Conservation (phyloP, 2,113 vertebrate species). For the Lamprologus lemairii region DNA sequence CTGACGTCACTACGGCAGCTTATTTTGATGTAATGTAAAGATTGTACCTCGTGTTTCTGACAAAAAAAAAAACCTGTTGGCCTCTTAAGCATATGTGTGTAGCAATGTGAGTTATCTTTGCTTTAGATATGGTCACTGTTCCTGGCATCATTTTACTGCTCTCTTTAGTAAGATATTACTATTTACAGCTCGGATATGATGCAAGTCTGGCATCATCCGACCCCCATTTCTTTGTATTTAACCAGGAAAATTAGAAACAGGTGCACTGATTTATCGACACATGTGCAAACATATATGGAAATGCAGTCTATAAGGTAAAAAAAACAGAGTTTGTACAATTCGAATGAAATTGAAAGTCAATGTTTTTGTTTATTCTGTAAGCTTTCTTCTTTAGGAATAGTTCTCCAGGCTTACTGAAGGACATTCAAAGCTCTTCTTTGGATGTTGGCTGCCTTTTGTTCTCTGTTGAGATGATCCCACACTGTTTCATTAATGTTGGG, state of each 20-base stretch:
- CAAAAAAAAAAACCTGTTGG: neutral
- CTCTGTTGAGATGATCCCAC: neutral
- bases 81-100: neutral
- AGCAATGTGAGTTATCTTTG: neutral
- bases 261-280: neutral
- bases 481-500: neutral
- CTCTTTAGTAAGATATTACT: neutral
- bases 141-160: neutral
- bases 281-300: neutral
- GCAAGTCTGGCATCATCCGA: neutral
- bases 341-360: neutral
- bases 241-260: neutral
- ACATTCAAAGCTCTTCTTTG: neutral
- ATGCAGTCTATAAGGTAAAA: neutral
- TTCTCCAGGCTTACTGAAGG: neutral
- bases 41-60: neutral
- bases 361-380: neutral
- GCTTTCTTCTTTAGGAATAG: neutral
- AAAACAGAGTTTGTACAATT: neutral
- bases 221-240: neutral
- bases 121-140: neutral
- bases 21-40: neutral
- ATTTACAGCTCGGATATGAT: neutral
- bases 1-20: neutral
- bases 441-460: neutral